Evolutionary conservation across 2,888 invertebrate genomes (phyloP).

Genomic region (Pseudanteris insignis): DNA sequence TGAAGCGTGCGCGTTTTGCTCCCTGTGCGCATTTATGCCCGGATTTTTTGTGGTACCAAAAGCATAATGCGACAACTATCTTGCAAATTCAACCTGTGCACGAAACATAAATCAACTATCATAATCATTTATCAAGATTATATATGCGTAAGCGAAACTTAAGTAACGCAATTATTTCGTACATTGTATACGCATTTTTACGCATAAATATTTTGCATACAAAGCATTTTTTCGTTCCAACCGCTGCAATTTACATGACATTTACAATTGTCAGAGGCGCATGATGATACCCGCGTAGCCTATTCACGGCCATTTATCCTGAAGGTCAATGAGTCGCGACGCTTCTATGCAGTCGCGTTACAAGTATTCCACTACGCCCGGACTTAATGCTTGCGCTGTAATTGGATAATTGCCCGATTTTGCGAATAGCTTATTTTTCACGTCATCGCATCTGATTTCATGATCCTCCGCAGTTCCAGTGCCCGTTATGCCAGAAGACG

Average conservation of each 20-base stretch:
- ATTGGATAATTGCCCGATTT: constrained; percentile 55
- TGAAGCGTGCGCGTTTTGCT: no score
- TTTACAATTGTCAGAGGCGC: constrained; percentile 30
- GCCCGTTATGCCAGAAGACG: constrained; percentile 13
- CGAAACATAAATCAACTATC: constrained; percentile 7
- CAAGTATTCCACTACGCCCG: constrained; percentile 54
- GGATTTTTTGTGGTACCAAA: no score
- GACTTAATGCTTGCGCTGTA: constrained; percentile 52
- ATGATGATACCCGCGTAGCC: constrained; percentile 16
- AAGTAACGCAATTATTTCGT: constrained; percentile 27
- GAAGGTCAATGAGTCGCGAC: constrained; percentile 41
- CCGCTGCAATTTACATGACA: constrained; percentile 31
- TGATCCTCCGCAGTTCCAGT: constrained; percentile 12
- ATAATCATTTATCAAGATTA: constrained; percentile 22
- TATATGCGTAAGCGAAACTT: constrained; percentile 21
- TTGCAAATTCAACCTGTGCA: constrained; percentile 3
- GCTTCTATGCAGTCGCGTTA: constrained; percentile 40
- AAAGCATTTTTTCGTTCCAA: constrained; percentile 23
- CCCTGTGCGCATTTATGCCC: no score
- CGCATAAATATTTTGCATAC: constrained; percentile 27
- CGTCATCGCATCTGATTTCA: constrained; percentile 20
- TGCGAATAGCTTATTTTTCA: constrained; percentile 23
- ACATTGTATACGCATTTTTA: constrained; percentile 30
- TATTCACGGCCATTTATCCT: constrained; percentile 9
- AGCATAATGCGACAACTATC: not conserved